These are phyloP conservation scores for Conus betulinus DNA, from an alignment of 1,140 invertebrate species.

Conservation along the genomic window DNA sequence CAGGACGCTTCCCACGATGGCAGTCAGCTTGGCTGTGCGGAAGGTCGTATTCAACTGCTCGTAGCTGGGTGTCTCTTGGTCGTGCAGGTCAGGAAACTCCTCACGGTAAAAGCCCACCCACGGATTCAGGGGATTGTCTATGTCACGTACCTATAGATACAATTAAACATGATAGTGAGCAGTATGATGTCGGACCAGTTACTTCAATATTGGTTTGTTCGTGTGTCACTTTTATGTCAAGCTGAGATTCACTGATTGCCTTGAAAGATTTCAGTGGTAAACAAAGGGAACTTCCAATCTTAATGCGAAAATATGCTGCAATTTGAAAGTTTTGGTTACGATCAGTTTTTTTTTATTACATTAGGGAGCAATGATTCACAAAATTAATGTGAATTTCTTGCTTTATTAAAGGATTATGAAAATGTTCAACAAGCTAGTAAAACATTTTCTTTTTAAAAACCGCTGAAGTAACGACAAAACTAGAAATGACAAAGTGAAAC, in stretches of 20 bases:
- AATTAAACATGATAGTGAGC: background rate
- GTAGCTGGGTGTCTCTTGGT: slow-evolving; percentile 48
- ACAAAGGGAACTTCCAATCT: too few species aligned
- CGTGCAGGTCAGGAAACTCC: slow-evolving; percentile 47
- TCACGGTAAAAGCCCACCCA: slow-evolving; percentile 68
- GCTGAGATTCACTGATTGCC: background rate
- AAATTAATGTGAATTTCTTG: too few species aligned
- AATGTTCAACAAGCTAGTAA: too few species aligned
- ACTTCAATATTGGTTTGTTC: background rate
- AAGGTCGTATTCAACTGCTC: slow-evolving; percentile 47
- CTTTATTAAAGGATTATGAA: too few species aligned
- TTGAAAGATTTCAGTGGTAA: too few species aligned
- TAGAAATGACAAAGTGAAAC: too few species aligned
- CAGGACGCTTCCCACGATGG: slow-evolving; percentile 49
- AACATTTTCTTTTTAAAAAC: too few species aligned
- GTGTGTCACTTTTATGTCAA: background rate
- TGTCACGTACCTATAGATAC: slow-evolving; percentile 64
- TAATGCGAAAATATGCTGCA: too few species aligned
- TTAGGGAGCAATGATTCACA: too few species aligned
- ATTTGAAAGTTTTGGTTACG: too few species aligned
- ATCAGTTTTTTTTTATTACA: too few species aligned
- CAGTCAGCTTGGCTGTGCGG: slow-evolving; percentile 48
- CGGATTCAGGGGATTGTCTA: slow-evolving; percentile 74
- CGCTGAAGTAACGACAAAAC: too few species aligned
- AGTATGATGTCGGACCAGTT: background rate